A percentile compares a stretch with the other conserved stretches of the same genome.
Conservation (phyloP, 1,140 invertebrate species). For the Plectrocnemia conspersa region DNA sequence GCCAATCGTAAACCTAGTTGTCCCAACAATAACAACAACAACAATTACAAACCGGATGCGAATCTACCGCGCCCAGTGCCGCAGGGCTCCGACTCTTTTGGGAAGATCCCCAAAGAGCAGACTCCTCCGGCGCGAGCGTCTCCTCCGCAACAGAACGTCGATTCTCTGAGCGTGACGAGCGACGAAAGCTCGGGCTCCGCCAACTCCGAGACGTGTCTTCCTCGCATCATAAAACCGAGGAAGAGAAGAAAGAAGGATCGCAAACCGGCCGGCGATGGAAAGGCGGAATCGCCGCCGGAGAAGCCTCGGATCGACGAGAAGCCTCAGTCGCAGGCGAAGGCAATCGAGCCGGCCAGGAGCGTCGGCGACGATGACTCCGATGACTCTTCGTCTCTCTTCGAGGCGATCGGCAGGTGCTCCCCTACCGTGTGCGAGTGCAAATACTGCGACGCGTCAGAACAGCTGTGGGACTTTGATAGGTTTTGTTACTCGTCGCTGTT, state of each 20-base stretch:
- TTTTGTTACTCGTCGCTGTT: constrained; percentile 41
- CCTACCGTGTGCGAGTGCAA: constrained; percentile 68
- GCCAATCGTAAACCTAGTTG: constrained; percentile 39
- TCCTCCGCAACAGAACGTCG: constrained; percentile 47
- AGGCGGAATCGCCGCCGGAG: constrained; percentile 14
- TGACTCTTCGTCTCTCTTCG: constrained; percentile 38
- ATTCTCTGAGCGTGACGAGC: constrained; percentile 66
- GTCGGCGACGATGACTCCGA: constrained; percentile 42
- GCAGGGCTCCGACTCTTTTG: constrained; percentile 40
- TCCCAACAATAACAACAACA: constrained; percentile 34
- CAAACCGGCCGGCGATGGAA: constrained; percentile 54
- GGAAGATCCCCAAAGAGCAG: constrained; percentile 25
- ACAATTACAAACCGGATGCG: constrained; percentile 38
- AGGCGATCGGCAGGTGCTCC: constrained; percentile 45
- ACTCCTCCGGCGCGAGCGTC: constrained; percentile 28
- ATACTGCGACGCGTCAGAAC: constrained; percentile 70
- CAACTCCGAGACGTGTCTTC: constrained; percentile 72
- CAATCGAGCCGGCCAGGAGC: neutral
- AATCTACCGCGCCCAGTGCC: constrained; percentile 40
- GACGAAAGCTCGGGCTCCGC: constrained; percentile 69
- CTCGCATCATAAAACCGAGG: constrained; percentile 81
- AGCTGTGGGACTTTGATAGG: constrained; percentile 68
- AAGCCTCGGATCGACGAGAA: constrained; percentile 11
- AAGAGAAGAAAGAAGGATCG: constrained; percentile 86
- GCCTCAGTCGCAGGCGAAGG: neutral